These are phyloP conservation scores for Forbesichthys agassizii DNA, from an alignment of 2,113 vertebrate species.

Conservation along the genomic window DNA sequence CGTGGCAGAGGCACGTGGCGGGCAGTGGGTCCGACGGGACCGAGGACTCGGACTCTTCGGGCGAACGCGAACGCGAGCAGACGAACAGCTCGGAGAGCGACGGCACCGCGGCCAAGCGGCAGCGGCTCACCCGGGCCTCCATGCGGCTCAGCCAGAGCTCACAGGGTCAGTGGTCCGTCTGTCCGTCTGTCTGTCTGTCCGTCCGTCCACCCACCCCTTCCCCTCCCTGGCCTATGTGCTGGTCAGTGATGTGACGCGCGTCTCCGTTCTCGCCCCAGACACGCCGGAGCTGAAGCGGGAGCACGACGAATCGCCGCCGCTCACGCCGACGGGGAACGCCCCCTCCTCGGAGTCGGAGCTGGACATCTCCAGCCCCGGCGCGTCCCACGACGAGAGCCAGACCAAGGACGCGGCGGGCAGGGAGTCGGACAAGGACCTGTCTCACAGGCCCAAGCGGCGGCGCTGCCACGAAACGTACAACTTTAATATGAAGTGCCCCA, in stretches of 20 bases:
- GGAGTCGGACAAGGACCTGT: constrained; percentile 95
- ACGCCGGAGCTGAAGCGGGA: constrained; percentile 89
- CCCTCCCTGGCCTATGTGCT: neutral
- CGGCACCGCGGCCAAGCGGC: constrained; percentile 84
- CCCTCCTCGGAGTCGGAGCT: constrained; percentile 99
- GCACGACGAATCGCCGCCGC: constrained; percentile 94
- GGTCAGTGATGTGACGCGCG: neutral
- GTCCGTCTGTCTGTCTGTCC: too few relatives aligned
- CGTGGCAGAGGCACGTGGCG: constrained; percentile 85
- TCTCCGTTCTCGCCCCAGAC: constrained; percentile 41
- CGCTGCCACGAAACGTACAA: constrained; percentile 99
- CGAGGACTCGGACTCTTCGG: constrained; percentile 96
- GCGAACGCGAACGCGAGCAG: constrained; percentile 85
- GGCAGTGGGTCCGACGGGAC: constrained; percentile 97
- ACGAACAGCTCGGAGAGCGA: constrained; percentile 97
- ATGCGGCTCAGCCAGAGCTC: constrained; percentile 93
- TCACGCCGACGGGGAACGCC: constrained; percentile 96
- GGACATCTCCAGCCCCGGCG: constrained; percentile 96
- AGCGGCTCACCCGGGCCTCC: constrained; percentile 93
- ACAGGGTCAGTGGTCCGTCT: constrained; percentile 79
- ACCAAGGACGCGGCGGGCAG: constrained; percentile 91
- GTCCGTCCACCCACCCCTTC: neutral
- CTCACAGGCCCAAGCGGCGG: constrained; percentile 93
- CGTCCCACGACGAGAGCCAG: constrained; percentile 93
- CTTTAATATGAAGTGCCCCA: constrained; percentile 99